phyloP scores from a whole-genome alignment of 2,113 vertebrate genomes.

The Herpetotheres cachinnans region DNA sequence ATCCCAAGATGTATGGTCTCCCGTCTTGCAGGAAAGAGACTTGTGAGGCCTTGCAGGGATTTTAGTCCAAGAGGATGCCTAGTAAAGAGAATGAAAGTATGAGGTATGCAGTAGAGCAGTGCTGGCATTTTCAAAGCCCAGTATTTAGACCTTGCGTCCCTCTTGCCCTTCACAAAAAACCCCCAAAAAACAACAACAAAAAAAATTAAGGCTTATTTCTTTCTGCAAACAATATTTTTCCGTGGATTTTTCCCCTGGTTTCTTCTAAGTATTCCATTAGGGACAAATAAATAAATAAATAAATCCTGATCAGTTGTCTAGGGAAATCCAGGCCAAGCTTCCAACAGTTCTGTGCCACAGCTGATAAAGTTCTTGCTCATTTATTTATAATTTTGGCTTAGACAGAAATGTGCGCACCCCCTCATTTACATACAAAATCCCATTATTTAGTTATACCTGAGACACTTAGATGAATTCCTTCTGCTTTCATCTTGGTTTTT shows the following conservation, averaged over 20 bases:
- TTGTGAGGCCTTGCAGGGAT: neutral
- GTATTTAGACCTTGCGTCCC: neutral
- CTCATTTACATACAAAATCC: neutral
- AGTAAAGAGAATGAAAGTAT: neutral
- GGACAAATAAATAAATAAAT: neutral
- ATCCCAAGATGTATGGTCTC: neutral
- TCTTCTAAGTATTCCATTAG: neutral
- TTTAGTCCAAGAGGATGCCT: neutral
- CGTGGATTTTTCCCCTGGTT: neutral
- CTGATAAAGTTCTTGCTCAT: neutral
- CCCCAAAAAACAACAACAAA: neutral
- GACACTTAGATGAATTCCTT: neutral
- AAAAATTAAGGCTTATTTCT: neutral
- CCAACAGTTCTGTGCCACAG: neutral
- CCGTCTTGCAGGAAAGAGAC: neutral
- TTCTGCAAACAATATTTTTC: neutral
- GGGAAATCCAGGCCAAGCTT: neutral
- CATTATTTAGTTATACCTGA: neutral
- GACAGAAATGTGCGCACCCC: neutral
- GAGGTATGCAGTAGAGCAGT: neutral
- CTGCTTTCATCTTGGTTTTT: neutral
- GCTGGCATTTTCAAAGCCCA: neutral
- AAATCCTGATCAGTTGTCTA: neutral
- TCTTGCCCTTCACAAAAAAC: fast-evolving
- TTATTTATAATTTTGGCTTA: neutral